phyloP scores from a whole-genome alignment of 1,140 invertebrate species.

The Aphelenchoides avenae region DNA sequence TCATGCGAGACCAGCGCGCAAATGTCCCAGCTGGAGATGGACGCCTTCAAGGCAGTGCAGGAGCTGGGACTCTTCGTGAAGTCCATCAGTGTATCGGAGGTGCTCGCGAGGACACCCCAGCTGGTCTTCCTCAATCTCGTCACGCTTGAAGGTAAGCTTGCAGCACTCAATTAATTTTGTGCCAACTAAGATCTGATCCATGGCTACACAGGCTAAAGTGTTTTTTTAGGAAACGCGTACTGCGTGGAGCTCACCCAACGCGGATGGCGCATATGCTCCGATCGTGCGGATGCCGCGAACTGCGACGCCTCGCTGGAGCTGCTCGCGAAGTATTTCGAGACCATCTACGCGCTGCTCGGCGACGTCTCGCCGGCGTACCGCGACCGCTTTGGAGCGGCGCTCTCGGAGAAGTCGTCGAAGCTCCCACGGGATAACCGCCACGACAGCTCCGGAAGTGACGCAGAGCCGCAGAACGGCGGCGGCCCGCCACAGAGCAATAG shows the following conservation, averaged over 20 bases:
- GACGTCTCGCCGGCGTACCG: too few species aligned
- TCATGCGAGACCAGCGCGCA: too few species aligned
- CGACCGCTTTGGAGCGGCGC: too few species aligned
- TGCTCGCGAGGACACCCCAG: conserved; percentile 6
- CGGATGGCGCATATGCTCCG: conserved; percentile 19
- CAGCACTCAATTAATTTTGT: too few species aligned
- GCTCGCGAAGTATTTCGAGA: too few species aligned
- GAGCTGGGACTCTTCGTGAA: conserved; percentile 15
- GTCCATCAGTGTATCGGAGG: neutral
- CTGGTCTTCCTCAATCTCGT: conserved; percentile 15
- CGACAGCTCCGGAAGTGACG: too few species aligned
- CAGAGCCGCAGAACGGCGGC: too few species aligned
- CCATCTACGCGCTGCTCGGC: too few species aligned
- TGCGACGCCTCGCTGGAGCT: too few species aligned
- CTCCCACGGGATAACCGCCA: too few species aligned
- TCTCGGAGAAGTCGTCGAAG: too few species aligned
- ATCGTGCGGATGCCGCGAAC: conserved; percentile 7
- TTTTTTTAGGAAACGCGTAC: conserved; percentile 14
- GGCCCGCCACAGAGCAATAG: too few species aligned
- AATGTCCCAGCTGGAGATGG: conserved; percentile 7
- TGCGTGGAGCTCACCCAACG: conserved; percentile 23
- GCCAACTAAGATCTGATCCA: neutral
- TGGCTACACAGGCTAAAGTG: neutral
- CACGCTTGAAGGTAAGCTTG: conserved; percentile 26
- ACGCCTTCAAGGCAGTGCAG: conserved; percentile 8